Evolutionary conservation across 2,113 vertebrate genomes (phyloP), one percentile per base, ranked within the genome.

Genomic region (Saccopteryx leptura): DNA sequence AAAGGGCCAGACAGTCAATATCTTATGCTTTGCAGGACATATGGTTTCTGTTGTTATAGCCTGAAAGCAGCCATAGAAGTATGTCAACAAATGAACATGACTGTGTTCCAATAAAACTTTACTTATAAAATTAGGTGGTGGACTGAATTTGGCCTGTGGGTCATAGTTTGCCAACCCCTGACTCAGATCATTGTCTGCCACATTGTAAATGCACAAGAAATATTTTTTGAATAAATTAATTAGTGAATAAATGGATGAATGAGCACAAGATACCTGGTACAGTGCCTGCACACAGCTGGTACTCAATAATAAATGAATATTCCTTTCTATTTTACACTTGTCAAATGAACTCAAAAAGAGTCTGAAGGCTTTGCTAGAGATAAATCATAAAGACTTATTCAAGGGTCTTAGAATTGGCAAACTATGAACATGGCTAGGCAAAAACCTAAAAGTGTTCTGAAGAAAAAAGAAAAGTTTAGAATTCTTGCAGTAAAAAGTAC

Each of bases 21-120:
- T 66, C 52, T 71, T 63, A 60, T 33, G 63, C n/a, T 88, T 74
- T 54, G 15, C 33, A 60, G 71, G 10, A 72, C 79, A 66, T n/a
- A 15, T 46, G n/a, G 15, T 84, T 60, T 31, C 72, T 50, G 78
- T 93, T 31, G 61, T 52, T 48, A 10, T 6, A 39, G 14, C 60
- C 58, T 7, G 39, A 76, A 88, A 85, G 66, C 52, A 80, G 58
- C 11, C 60, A 85, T 18, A 80, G 31, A 33, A 24, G 54, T 56
- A 65, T 17, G 63, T 17, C 48, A 84, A 69, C 46, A 71, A 78
- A 60, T 66, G 24, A 83, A 12, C 46, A 18, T 52, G 65, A 61
- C 39, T 61, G 52, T 39, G 84, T 93, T 75, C 68, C 17, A n/a
- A 88, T 84, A 88, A 88, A 93, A 88, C 75, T 93, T 96, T 88